Percentiles rank a stretch among this genome's conserved stretches.
phyloP scores from a whole-genome alignment of 2,797 vertebrate species.

The Bovichtus diacanthus region DNA sequence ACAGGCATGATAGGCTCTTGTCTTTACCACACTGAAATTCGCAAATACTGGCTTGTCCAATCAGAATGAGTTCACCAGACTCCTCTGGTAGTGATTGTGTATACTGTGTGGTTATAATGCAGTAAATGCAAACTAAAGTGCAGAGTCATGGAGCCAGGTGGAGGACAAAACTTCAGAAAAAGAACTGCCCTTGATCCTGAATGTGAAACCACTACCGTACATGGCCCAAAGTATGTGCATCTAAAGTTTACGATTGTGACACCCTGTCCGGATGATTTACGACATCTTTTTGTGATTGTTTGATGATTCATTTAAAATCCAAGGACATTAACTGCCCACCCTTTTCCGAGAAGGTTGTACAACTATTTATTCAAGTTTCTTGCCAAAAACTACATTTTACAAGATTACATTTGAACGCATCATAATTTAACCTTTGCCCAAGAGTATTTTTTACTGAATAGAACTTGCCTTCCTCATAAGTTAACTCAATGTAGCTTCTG shows the following conservation, averaged over 20 bases:
- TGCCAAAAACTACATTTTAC: too few species aligned
- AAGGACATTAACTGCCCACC: neutral
- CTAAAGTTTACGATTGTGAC: neutral
- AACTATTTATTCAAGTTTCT: too few species aligned
- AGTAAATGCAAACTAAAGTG: conserved; percentile 10
- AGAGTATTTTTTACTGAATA: too few species aligned
- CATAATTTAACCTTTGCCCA: too few species aligned
- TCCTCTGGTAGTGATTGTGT: neutral
- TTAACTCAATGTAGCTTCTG: too few species aligned
- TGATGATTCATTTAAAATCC: neutral
- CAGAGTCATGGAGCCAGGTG: too few species aligned
- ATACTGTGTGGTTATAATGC: neutral
- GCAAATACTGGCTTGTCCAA: neutral
- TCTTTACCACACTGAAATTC: neutral
- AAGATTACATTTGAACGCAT: too few species aligned
- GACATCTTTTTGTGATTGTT: neutral
- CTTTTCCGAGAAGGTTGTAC: neutral
- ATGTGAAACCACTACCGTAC: neutral
- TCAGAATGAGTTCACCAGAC: conserved; percentile 7
- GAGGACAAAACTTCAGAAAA: conserved; percentile 7
- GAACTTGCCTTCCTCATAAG: too few species aligned
- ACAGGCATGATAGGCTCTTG: neutral
- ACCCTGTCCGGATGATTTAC: too few species aligned
- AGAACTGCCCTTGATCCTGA: conserved; percentile 27
- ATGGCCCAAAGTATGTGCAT: neutral